Percentiles rank a stretch among this genome's conserved stretches.
Conservation (phyloP, 2,113 vertebrate genomes). For the Accipiter virgatus region DNA sequence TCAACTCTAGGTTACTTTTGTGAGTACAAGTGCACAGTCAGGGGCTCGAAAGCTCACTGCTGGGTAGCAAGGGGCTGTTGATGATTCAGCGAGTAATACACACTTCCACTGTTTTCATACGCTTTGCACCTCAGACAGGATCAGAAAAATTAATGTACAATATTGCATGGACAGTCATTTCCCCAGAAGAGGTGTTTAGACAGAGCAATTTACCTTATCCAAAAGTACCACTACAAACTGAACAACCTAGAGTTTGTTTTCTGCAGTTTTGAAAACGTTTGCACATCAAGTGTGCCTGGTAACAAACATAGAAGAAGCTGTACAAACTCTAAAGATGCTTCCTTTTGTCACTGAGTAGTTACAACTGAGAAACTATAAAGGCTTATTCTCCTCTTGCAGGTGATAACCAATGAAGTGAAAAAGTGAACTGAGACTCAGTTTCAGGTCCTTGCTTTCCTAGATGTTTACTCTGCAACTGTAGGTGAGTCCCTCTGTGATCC, state of each 20-base stretch:
- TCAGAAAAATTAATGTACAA: background rate
- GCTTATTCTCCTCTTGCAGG: background rate
- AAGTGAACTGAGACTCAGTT: background rate
- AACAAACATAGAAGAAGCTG: background rate
- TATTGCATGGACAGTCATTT: background rate
- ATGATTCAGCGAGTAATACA: background rate
- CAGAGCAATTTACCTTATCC: background rate
- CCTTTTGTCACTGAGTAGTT: background rate
- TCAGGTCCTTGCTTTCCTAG: background rate
- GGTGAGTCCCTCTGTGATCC: background rate
- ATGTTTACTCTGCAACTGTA: background rate
- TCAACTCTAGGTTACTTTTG: background rate
- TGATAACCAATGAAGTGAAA: background rate
- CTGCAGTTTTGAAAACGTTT: background rate
- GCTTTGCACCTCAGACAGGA: background rate
- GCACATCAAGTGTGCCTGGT: background rate
- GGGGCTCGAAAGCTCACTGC: background rate
- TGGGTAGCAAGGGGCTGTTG: background rate
- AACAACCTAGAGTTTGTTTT: background rate
- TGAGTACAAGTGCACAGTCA: background rate
- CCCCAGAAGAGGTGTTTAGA: background rate
- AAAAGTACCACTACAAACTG: background rate
- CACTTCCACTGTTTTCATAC: fast-evolving
- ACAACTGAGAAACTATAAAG: background rate
- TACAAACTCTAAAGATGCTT: background rate